Evolutionary conservation across 2,797 vertebrate genomes (phyloP).

Genomic region (Helarctos malayanus): DNA sequence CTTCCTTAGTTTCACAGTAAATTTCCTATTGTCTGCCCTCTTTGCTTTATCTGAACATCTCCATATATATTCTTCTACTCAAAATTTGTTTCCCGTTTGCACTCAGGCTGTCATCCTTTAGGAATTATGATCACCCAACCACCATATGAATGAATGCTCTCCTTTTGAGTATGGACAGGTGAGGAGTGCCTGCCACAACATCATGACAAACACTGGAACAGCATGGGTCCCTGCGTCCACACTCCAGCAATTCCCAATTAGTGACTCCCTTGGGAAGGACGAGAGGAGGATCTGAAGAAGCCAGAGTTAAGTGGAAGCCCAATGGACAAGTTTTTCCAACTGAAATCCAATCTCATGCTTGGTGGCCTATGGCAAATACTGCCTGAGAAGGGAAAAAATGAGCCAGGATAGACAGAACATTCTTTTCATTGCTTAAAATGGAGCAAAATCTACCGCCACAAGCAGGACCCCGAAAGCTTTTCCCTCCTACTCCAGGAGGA

Average conservation of each 20-base stretch:
- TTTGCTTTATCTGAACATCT: neutral
- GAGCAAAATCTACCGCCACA: neutral
- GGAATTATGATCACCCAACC: neutral
- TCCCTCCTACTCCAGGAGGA: neutral
- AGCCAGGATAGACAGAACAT: neutral
- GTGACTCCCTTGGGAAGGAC: neutral
- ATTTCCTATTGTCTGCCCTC: neutral
- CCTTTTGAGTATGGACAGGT: neutral
- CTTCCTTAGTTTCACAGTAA: neutral
- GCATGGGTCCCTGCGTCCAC: too few relatives aligned
- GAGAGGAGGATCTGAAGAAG: neutral
- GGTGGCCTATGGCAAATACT: neutral
- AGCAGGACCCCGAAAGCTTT: neutral
- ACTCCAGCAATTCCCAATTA: neutral
- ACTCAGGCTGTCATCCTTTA: neutral
- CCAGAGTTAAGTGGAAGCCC: too few relatives aligned
- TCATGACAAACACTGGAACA: neutral
- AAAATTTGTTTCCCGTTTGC: neutral
- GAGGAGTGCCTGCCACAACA: neutral
- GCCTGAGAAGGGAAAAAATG: neutral
- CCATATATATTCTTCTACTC: neutral
- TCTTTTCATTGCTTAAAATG: neutral
- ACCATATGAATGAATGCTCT: neutral
- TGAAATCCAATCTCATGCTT: neutral
- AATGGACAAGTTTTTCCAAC: neutral